These are phyloP conservation scores for Vannuccia rotundouncinata DNA, from an alignment of 2,888 invertebrate species.

Conservation along the genomic window DNA sequence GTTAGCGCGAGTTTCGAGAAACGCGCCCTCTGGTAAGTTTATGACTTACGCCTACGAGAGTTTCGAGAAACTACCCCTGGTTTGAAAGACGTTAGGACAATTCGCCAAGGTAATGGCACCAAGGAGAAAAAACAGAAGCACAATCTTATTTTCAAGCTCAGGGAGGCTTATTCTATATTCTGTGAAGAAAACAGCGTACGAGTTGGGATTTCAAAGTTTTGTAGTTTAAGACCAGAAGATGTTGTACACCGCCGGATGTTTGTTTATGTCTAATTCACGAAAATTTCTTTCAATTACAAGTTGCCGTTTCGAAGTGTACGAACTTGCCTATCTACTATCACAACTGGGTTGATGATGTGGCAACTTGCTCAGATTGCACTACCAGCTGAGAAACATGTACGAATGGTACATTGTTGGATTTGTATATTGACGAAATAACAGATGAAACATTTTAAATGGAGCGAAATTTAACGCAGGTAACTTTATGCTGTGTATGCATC, in stretches of 20 bases:
- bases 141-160: background rate
- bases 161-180: background rate
- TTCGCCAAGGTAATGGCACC: no score
- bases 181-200: background rate
- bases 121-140: no score
- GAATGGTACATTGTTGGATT: background rate
- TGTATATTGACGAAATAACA: no score
- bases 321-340: background rate
- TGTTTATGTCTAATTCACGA: background rate
- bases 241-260: no score
- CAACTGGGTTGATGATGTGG: slow-evolving; percentile 9
- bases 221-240: background rate
- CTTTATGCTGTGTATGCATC: background rate
- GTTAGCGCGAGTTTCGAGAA: no score
- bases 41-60: no score
- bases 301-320: background rate
- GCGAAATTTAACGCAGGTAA: slow-evolving; percentile 13
- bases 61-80: no score
- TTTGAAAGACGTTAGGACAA: no score
- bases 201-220: background rate
- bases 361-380: slow-evolving; percentile 17
- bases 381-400: background rate
- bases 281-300: background rate
- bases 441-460: no score
- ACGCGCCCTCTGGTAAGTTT: no score